Conservation (phyloP, 2,888 invertebrate genomes). For the Drosophila sordidapex region DNA sequence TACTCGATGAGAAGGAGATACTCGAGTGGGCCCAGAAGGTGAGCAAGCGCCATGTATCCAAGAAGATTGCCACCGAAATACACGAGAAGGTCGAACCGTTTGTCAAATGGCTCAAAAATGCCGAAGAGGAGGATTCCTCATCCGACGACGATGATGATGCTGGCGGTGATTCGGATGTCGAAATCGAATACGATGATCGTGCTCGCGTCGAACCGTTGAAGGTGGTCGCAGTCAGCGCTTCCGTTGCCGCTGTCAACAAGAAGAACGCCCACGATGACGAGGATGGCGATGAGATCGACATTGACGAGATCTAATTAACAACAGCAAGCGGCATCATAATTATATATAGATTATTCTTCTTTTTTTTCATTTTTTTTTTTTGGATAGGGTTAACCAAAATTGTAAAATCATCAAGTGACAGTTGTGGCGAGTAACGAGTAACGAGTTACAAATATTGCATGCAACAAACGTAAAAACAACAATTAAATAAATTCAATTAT, state of each 20-base stretch:
- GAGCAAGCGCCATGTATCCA: slow-evolving; percentile 96
- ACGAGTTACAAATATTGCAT: neutral
- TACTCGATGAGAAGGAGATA: slow-evolving; percentile 96
- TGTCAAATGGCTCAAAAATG: slow-evolving; percentile 98
- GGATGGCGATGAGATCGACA: slow-evolving; percentile 94
- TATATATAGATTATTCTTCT: neutral
- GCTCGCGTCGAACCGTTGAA: slow-evolving; percentile 91
- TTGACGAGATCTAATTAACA: slow-evolving; percentile 93
- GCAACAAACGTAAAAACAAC: slow-evolving; percentile 11
- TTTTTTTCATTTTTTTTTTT: slow-evolving; percentile 6
- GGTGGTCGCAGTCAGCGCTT: slow-evolving; percentile 86
- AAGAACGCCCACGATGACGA: slow-evolving; percentile 88
- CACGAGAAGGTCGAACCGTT: slow-evolving; percentile 96
- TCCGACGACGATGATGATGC: slow-evolving; percentile 88
- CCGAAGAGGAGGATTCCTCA: slow-evolving; percentile 96
- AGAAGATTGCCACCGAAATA: slow-evolving; percentile 96
- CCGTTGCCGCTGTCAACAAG: slow-evolving; percentile 81
- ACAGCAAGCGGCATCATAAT: neutral
- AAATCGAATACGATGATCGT: slow-evolving; percentile 96
- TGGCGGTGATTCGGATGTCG: slow-evolving; percentile 87
- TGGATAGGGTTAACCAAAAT: slow-evolving; percentile 21
- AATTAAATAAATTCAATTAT: slow-evolving; percentile 24
- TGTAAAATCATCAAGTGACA: neutral
- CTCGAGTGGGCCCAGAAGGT: slow-evolving; percentile 98
- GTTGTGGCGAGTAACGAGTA: neutral